A percentile compares a stretch with the other conserved stretches of the same genome.
Evolutionary conservation across 2,797 vertebrate species (phyloP).

Genomic region (Sardinella longiceps): DNA sequence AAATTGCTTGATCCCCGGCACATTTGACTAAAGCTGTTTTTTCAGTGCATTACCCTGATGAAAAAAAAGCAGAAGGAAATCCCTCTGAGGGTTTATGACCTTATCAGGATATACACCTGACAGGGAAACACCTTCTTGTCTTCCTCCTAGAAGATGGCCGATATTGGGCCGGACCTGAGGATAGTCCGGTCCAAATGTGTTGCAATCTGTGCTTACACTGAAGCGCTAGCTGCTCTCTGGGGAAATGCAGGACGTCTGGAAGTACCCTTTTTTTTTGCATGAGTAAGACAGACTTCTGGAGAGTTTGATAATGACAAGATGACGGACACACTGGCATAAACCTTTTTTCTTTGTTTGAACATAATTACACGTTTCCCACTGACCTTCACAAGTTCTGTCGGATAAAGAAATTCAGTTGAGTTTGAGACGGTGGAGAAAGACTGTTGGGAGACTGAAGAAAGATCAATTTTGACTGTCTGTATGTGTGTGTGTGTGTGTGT

Average conservation of each 20-base stretch:
- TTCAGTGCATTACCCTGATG: slow-evolving; percentile 68
- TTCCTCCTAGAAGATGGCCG: background rate
- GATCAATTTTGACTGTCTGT: background rate
- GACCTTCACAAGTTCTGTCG: background rate
- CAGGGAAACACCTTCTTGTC: background rate
- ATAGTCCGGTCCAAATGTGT: background rate
- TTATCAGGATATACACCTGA: slow-evolving; percentile 19
- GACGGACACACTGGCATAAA: background rate
- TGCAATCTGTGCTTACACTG: background rate
- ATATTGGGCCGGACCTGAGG: background rate
- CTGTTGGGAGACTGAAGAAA: background rate
- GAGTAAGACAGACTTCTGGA: background rate
- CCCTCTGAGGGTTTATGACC: background rate
- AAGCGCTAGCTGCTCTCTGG: background rate
- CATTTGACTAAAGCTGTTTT: slow-evolving; percentile 72
- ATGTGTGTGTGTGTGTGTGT: too few relatives aligned
- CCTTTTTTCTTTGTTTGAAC: background rate
- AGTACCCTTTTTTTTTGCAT: background rate
- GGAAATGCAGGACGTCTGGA: background rate
- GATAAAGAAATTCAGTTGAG: background rate
- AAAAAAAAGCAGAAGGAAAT: slow-evolving; percentile 68
- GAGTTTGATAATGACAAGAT: background rate
- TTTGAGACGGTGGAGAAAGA: background rate
- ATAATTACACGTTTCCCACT: background rate
- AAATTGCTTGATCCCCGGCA: slow-evolving; percentile 72